Percentiles rank a stretch among this genome's conserved stretches.
phyloP scores from a whole-genome alignment of 2,888 invertebrate species.

The Lamellibrachia columna region DNA sequence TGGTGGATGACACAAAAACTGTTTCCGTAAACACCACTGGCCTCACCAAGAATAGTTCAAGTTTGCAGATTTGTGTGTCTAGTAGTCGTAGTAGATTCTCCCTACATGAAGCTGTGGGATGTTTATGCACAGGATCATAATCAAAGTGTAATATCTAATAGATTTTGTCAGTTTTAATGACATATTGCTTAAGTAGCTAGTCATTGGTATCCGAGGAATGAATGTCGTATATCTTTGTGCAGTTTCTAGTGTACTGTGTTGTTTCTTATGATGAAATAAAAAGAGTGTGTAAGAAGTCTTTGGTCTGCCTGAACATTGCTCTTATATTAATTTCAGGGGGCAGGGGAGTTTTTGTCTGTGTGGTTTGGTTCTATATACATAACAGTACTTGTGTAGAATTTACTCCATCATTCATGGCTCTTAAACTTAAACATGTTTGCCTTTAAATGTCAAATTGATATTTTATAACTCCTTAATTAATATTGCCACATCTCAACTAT shows the following conservation, averaged over 20 bases:
- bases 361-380: no score
- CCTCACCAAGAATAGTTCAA: neutral
- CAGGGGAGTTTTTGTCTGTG: no score
- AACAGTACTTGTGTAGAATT: no score
- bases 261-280: neutral
- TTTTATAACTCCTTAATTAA: no score
- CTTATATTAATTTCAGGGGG: neutral
- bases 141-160: neutral
- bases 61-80: neutral
- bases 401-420: no score
- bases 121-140: neutral
- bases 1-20: neutral
- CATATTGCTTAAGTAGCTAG: neutral
- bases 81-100: neutral
- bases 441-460: no score
- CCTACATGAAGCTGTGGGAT: neutral
- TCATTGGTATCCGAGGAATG: neutral
- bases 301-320: neutral
- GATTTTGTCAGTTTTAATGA: neutral
- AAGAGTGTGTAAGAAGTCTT: neutral
- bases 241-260: neutral
- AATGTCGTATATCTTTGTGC: neutral
- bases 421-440: no score
- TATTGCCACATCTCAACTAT: no score
- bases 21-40: neutral